A percentile compares a stretch with the other conserved stretches of the same genome.
phyloP scores from a whole-genome alignment of 2,888 invertebrate species.

The Pollenia amentaria region DNA sequence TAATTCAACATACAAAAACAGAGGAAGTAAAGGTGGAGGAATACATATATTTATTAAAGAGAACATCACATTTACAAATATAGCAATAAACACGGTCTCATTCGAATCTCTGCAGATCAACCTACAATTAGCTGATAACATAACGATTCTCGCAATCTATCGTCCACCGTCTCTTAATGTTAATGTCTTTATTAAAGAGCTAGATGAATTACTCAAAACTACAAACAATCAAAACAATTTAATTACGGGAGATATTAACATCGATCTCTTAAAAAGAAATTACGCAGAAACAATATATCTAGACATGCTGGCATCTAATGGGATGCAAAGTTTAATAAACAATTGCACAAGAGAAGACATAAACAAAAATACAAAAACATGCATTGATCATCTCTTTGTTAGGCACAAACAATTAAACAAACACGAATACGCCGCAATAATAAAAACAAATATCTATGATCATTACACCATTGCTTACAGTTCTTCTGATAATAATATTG shows the following conservation, averaged over 20 bases:
- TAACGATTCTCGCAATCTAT: background rate
- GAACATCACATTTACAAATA: background rate
- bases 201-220: background rate
- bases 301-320: conserved; percentile 8
- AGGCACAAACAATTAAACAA: background rate
- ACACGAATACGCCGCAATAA: background rate
- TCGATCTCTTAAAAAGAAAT: background rate
- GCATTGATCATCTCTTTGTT: conserved; percentile 22
- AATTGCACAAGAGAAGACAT: conserved; percentile 8
- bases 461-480: background rate
- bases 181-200: background rate
- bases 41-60: conserved; percentile 12
- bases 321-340: background rate
- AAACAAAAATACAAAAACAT: conserved; percentile 10
- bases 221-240: background rate
- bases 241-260: conserved; percentile 20
- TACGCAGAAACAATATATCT: conserved; percentile 21
- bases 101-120: background rate
- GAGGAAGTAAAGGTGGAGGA: background rate
- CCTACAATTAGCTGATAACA: background rate
- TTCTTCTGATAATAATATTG: background rate
- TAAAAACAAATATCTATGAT: conserved; percentile 18
- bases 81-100: background rate
- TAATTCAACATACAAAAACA: background rate
- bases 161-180: conserved; percentile 4